A percentile compares a stretch with the other conserved stretches of the same genome.
Conservation (phyloP, 2,113 vertebrate species). For the Charina bottae region DNA sequence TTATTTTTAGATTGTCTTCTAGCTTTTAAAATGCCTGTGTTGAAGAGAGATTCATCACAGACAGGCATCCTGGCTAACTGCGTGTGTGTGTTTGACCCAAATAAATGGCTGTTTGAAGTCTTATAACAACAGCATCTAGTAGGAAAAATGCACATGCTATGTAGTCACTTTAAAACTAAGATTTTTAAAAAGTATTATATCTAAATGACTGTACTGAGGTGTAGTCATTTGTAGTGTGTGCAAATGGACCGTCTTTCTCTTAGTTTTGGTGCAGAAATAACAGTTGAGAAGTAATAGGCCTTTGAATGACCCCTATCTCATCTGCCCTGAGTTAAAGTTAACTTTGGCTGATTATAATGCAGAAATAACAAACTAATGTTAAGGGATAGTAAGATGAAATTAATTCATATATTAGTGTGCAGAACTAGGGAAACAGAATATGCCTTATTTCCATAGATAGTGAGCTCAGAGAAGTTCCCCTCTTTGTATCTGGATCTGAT, state of each 20-base stretch:
- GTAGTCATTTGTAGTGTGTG: background rate
- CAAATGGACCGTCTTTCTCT: background rate
- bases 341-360: background rate
- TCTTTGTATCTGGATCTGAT: background rate
- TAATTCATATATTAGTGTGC: background rate
- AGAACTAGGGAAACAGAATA: background rate
- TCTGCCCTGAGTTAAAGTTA: background rate
- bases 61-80: conserved; percentile 77
- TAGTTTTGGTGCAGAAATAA: background rate
- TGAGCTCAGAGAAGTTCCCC: background rate
- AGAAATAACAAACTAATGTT: background rate
- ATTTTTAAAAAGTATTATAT: background rate
- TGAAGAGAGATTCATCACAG: conserved; percentile 79
- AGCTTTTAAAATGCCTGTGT: conserved; percentile 71
- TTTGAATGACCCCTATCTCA: background rate
- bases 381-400: background rate
- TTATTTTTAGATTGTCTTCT: conserved; percentile 80
- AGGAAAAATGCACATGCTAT: background rate
- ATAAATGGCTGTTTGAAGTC: background rate
- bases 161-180: background rate
- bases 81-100: conserved; percentile 13
- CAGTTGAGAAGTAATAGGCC: background rate
- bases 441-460: background rate
- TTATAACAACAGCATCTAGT: background rate
- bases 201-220: background rate